Conservation (phyloP, 2,113 vertebrate genomes). For the Myodes glareolus region DNA sequence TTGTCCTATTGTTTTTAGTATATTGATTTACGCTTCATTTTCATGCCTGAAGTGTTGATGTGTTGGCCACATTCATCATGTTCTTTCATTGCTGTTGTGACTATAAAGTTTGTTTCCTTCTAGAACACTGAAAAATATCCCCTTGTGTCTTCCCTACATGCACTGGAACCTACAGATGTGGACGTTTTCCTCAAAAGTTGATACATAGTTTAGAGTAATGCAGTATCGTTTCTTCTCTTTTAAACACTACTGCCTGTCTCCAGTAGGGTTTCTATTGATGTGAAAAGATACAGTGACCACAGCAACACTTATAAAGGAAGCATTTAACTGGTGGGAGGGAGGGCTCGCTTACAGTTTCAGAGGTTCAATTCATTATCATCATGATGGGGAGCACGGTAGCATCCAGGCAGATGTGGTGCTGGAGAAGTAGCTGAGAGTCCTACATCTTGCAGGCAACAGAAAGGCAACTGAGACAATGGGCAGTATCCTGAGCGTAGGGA, state of each 20-base stretch:
- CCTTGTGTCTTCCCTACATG: neutral
- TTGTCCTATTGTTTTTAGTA: neutral
- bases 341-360: no score
- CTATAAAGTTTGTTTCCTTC: neutral
- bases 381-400: no score
- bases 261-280: no score
- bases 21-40: neutral
- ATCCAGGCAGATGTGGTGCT: no score
- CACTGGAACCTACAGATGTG: rapidly evolving
- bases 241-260: neutral
- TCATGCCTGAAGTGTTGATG: neutral
- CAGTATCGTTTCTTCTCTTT: neutral
- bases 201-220: neutral
- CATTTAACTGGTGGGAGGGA: no score
- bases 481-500: no score
- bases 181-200: neutral
- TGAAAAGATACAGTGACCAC: no score
- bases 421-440: no score
- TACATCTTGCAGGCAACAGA: no score
- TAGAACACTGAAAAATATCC: neutral
- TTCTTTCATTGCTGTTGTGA: neutral
- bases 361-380: no score
- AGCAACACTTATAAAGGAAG: no score
- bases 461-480: no score
- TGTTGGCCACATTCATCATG: neutral